Conservation (phyloP, 2,888 invertebrate genomes). For the Aradus depressus region DNA sequence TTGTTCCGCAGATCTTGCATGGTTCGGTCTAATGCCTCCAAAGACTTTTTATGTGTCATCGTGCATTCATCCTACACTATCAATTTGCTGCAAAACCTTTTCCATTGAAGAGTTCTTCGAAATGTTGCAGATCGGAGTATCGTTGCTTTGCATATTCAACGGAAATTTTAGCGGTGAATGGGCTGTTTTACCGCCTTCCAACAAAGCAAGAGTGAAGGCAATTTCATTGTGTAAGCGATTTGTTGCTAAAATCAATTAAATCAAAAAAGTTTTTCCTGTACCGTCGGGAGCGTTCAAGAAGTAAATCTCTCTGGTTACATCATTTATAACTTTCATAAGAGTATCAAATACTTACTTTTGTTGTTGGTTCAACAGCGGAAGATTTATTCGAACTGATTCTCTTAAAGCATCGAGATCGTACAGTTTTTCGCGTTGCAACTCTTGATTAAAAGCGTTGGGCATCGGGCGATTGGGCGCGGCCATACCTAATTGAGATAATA, state of each 20-base stretch:
- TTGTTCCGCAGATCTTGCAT: conserved; percentile 10
- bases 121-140: too few relatives aligned
- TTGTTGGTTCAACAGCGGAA: conserved; percentile 27
- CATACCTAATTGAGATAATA: conserved; percentile 32
- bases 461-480: conserved; percentile 32
- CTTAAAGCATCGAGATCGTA: conserved; percentile 28
- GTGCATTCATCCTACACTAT: conserved; percentile 38
- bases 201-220: too few relatives aligned
- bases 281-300: too few relatives aligned
- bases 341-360: conserved; percentile 31
- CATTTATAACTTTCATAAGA: conserved; percentile 30
- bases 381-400: conserved; percentile 24
- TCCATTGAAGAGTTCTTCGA: too few relatives aligned
- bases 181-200: too few relatives aligned
- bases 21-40: conserved; percentile 35
- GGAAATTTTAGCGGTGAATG: too few relatives aligned
- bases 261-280: too few relatives aligned
- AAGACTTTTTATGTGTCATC: conserved; percentile 34
- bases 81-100: conserved; percentile 32
- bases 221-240: too few relatives aligned
- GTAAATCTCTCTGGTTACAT: too few relatives aligned
- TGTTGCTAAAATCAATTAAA: too few relatives aligned
- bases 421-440: conserved; percentile 26
- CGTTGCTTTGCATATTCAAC: too few relatives aligned
- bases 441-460: conserved; percentile 29